A percentile compares a stretch with the other conserved stretches of the same genome.
These are phyloP conservation scores for Datnioides undecimradiatus DNA, from an alignment of 2,113 vertebrate species.

Conservation along the genomic window DNA sequence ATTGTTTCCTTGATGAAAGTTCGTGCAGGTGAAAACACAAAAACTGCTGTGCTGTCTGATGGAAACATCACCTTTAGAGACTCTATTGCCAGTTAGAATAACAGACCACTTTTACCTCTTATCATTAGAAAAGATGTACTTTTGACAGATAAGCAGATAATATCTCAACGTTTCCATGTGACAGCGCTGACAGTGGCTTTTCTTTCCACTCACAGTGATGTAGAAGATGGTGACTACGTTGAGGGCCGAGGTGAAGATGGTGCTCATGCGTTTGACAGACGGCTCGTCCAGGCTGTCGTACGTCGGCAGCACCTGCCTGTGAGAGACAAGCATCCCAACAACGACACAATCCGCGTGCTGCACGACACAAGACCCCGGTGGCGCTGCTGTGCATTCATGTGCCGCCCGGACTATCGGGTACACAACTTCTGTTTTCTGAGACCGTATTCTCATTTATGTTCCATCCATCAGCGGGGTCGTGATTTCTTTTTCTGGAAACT, in stretches of 20 bases:
- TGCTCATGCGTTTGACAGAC: conserved; percentile 98
- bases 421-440: background rate
- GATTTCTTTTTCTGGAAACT: conserved; percentile 7
- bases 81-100: background rate
- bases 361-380: conserved; percentile 5
- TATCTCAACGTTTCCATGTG: background rate
- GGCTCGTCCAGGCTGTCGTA: conserved; percentile 98
- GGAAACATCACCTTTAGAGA: background rate
- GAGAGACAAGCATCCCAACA: conserved; percentile 53
- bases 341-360: conserved; percentile 32
- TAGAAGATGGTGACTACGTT: conserved; percentile 98
- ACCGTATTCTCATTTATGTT: background rate
- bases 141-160: background rate
- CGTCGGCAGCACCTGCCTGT: conserved; percentile 97
- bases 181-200: background rate
- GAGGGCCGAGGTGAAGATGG: conserved; percentile 95
- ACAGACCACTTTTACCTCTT: background rate
- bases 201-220: conserved; percentile 90
- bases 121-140: too few species aligned
- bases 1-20: background rate
- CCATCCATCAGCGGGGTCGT: background rate
- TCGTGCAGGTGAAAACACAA: background rate
- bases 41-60: background rate
- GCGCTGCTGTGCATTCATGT: conserved; percentile 43
- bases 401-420: conserved; percentile 10